Conservation (phyloP, 2,113 vertebrate genomes). For the Nycticorax nycticorax region DNA sequence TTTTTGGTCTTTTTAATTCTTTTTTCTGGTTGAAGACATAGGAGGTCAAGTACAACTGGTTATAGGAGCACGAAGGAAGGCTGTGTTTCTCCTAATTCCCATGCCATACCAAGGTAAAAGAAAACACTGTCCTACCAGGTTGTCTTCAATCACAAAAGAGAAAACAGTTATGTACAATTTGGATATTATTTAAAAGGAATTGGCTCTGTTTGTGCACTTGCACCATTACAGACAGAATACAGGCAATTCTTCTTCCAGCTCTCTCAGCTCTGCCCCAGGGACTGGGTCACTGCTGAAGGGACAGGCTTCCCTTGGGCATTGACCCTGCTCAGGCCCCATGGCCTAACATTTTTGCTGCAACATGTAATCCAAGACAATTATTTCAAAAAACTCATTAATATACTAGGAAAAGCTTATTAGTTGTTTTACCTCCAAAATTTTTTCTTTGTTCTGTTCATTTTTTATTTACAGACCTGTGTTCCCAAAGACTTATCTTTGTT, state of each 20-base stretch:
- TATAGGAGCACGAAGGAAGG: not conserved
- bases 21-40: not conserved
- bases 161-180: not conserved
- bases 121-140: not conserved
- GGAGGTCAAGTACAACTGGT: not conserved
- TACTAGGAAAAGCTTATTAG: not conserved
- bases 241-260: not conserved
- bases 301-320: not conserved
- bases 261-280: not conserved
- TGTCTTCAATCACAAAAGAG: not conserved
- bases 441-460: not conserved
- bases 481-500: not conserved
- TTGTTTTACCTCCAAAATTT: fast-evolving
- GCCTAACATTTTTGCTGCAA: not conserved
- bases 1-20: not conserved
- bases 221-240: not conserved
- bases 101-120: not conserved
- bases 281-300: not conserved
- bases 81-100: not conserved
- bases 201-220: not conserved
- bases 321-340: not conserved
- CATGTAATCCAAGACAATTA: not conserved
- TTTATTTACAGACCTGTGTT: not conserved
- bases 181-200: not conserved
- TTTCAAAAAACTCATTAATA: not conserved